phyloP scores from a whole-genome alignment of 2,113 vertebrate species.

The Scartelaos histophorus region DNA sequence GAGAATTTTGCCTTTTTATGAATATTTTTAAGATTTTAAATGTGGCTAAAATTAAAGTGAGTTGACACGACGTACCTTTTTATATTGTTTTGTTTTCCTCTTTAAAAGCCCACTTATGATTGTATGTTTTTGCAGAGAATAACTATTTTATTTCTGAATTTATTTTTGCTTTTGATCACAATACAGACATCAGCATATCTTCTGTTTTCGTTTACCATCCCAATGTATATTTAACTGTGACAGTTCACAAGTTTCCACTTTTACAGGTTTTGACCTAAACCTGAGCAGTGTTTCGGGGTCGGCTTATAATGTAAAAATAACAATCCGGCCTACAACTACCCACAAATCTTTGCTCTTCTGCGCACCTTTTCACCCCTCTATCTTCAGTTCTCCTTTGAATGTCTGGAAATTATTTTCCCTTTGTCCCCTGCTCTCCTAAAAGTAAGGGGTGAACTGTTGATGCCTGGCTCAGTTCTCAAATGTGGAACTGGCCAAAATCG shows the following conservation, averaged over 20 bases:
- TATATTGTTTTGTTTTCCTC: conserved; percentile 57
- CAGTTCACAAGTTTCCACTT: conserved; percentile 72
- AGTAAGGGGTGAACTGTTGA: conserved; percentile 39
- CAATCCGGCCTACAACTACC: conserved; percentile 11
- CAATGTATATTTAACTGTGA: conserved; percentile 74
- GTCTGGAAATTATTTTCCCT: conserved; percentile 37
- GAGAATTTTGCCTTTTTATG: conserved; percentile 81
- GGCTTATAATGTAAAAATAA: conserved; percentile 32
- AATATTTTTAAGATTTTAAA: conserved; percentile 83
- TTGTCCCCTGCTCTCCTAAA: conserved; percentile 3
- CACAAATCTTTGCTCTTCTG: conserved; percentile 15
- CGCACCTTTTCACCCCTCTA: conserved; percentile 22
- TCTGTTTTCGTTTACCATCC: conserved; percentile 61
- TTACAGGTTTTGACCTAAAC: conserved; percentile 44
- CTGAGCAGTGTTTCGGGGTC: conserved; percentile 50
- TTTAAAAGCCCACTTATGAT: conserved; percentile 68
- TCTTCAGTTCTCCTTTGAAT: conserved; percentile 54
- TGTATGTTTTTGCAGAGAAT: conserved; percentile 75
- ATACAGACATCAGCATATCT: conserved; percentile 63
- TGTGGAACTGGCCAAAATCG: conserved; percentile 20
- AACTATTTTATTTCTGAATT: conserved; percentile 66
- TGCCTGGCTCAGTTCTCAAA: conserved; percentile 11
- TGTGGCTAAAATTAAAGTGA: conserved; percentile 75
- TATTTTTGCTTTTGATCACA: conserved; percentile 56
- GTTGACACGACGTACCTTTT: conserved; percentile 73